Percentiles rank a stretch among this genome's conserved stretches.
Evolutionary conservation across 37 sponge, comb jelly and placozoan species (phyloP).

Genomic region (Chondrilla cf. caribensis): DNA sequence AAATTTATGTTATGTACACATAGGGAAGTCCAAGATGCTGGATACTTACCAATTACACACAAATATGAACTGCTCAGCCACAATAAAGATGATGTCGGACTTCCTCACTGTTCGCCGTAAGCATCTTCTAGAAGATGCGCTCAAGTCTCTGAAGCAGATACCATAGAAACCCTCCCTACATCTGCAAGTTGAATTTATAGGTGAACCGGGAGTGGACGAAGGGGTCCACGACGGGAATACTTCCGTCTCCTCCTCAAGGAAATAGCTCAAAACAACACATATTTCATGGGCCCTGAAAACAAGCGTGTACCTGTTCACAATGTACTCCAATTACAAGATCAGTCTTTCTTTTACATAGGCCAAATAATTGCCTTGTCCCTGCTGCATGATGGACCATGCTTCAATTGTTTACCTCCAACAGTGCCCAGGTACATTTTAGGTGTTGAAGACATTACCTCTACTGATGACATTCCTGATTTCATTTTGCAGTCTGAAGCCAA

Average conservation of each 20-base stretch:
- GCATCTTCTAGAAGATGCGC: background rate
- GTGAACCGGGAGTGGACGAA: background rate
- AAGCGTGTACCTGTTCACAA: background rate
- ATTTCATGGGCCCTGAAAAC: background rate
- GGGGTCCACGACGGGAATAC: background rate
- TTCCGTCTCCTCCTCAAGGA: background rate
- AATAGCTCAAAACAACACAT: background rate
- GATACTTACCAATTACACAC: background rate
- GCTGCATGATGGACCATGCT: background rate
- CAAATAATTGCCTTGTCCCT: background rate
- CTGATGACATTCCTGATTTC: background rate
- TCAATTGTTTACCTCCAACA: background rate
- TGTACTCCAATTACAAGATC: background rate
- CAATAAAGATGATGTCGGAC: background rate
- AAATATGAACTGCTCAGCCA: background rate
- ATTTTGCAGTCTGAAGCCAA: background rate
- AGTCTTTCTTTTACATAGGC: background rate
- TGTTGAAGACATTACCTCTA: background rate
- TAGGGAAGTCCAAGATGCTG: background rate
- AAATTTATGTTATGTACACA: background rate
- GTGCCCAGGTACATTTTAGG: background rate
- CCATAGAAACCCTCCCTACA: background rate
- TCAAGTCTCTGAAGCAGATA: background rate
- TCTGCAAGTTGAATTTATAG: background rate
- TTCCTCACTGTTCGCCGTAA: background rate